A percentile compares a stretch with the other conserved stretches of the same genome.
These are phyloP conservation scores for Escarpia spicata DNA, from an alignment of 2,888 invertebrate genomes.

Conservation along the genomic window DNA sequence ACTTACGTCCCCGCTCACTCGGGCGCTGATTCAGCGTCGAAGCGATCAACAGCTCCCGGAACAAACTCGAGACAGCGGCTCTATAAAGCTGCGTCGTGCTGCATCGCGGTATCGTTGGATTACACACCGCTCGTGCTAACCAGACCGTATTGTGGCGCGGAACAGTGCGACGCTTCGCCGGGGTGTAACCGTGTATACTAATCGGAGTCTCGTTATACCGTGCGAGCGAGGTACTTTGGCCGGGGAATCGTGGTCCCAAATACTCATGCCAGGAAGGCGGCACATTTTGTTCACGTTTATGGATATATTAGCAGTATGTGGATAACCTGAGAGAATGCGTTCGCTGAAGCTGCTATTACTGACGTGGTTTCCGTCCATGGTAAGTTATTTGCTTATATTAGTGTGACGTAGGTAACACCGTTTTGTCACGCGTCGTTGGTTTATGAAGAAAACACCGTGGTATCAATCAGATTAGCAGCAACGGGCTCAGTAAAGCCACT, in stretches of 20 bases:
- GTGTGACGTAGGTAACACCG: not conserved
- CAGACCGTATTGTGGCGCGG: not conserved
- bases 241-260: not conserved
- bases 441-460: not conserved
- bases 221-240: not conserved
- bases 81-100: not conserved
- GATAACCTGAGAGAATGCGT: not conserved
- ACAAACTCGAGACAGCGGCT: not conserved
- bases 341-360: not conserved
- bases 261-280: not conserved
- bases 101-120: not conserved
- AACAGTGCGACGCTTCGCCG: not conserved
- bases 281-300: not conserved
- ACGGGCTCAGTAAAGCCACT: too few species aligned
- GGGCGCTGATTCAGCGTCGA: not conserved
- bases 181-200: not conserved
- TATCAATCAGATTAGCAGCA: too few species aligned
- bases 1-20: not conserved
- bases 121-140: not conserved
- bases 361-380: not conserved
- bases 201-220: not conserved
- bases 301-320: conserved; percentile 7
- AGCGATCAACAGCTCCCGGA: not conserved
- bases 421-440: not conserved
- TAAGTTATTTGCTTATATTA: not conserved